Conservation (phyloP, 2,888 invertebrate genomes). For the Drosophila crucigera region DNA sequence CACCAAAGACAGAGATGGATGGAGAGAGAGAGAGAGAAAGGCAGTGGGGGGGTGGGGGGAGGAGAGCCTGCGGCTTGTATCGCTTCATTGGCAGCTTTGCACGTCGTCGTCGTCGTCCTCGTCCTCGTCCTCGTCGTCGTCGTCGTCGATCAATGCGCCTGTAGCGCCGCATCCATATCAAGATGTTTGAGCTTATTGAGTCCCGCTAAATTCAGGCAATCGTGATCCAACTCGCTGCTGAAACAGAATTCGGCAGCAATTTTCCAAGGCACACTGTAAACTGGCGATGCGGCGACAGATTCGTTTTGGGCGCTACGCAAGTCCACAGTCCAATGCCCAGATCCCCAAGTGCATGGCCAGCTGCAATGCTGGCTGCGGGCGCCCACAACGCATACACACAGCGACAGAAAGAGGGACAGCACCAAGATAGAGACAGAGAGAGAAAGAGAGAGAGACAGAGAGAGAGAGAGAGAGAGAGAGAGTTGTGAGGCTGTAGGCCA, state of each 20-base stretch:
- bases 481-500: conserved; percentile 19
- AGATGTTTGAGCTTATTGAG: conserved; percentile 68
- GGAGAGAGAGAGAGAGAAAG: neutral
- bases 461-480: conserved; percentile 2
- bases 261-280: conserved; percentile 42
- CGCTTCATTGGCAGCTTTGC: conserved; percentile 81
- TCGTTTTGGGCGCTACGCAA: conserved; percentile 77
- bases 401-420: neutral
- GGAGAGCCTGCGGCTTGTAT: conserved; percentile 42
- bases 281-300: conserved; percentile 78
- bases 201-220: conserved; percentile 49
- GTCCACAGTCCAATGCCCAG: conserved; percentile 5
- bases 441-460: neutral
- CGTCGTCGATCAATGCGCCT: conserved; percentile 69
- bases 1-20: neutral
- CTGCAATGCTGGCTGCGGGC: conserved; percentile 37
- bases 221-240: conserved; percentile 63
- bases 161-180: conserved; percentile 76
- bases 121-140: conserved; percentile 40
- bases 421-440: neutral
- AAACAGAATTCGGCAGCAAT: conserved; percentile 67
- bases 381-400: conserved; percentile 37
- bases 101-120: conserved; percentile 47
- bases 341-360: conserved; percentile 23
- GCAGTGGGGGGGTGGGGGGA: neutral